Percentiles rank a stretch among this genome's conserved stretches.
Conservation (phyloP, 2,888 invertebrate genomes). For the Diloba caeruleocephala region DNA sequence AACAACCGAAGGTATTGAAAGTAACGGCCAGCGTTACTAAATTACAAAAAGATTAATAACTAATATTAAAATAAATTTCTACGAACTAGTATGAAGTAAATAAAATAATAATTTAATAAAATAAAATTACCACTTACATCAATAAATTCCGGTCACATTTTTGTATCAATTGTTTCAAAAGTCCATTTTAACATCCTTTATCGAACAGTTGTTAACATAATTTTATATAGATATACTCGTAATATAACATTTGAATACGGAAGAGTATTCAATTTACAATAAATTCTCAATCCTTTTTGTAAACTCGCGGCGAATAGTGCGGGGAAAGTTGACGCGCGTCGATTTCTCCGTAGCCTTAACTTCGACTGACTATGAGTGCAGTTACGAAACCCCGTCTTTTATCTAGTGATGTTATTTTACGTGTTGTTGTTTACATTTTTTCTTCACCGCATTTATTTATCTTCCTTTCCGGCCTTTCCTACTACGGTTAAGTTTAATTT, state of each 20-base stretch:
- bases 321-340: conserved; percentile 78
- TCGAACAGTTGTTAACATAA: conserved; percentile 18
- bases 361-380: conserved; percentile 72
- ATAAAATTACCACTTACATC: conserved; percentile 29
- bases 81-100: too few relatives aligned
- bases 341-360: conserved; percentile 78
- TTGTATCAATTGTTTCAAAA: conserved; percentile 21
- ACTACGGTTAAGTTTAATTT: not conserved
- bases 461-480: not conserved
- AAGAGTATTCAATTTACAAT: conserved; percentile 14
- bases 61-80: too few relatives aligned
- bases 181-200: conserved; percentile 9
- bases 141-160: conserved; percentile 30
- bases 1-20: too few relatives aligned
- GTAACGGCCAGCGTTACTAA: too few relatives aligned
- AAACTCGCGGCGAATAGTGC: conserved; percentile 63
- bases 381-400: conserved; percentile 72
- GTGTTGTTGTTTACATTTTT: conserved; percentile 44
- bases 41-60: too few relatives aligned
- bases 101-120: conserved; percentile 3
- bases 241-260: conserved; percentile 21
- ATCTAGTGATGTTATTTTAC: conserved; percentile 62
- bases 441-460: conserved; percentile 20
- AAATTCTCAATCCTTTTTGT: conserved; percentile 34
- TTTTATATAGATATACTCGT: not conserved